Evolutionary conservation across 2,113 vertebrate species (phyloP), one percentile per base, ranked within the genome.

Genomic region (Neogobius melanostomus): DNA sequence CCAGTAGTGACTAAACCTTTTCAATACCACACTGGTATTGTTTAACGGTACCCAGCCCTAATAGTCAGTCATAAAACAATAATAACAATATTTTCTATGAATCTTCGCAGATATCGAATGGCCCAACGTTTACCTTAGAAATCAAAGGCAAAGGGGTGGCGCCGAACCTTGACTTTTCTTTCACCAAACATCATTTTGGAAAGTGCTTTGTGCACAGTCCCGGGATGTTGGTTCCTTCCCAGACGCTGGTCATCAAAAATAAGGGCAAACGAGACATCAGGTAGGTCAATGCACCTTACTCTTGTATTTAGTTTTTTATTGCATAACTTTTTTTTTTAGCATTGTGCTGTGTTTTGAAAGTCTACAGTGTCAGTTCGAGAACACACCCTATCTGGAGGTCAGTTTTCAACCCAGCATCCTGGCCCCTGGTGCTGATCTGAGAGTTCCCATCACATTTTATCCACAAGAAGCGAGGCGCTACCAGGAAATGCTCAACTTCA

Each of bases 181-280:
- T 93, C 81, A 93, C 89, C 68, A 94, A 85, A 73, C 82, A 94
- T 77, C 91, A 95, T 88, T 98, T 98, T 82, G 96, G 95, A 46
- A 87, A 83, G 74, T 92, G 92, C 72, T 95, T 96, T 65, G 84
- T 95, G 75, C 91, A 89, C 80, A 81, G 72, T 0, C 82, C 90
- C 0, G 95, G 94, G 28, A 94, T 95, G 94, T 71, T 66, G 4
- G 87, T 91, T 0, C 74, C 90, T 48, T 88, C 72, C 46, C 88
- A 93, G 64, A 92, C 48, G 3, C 87, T 96, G 4, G 0, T 89
- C 49, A 91, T 98, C 74, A 91, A 88, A 4, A 98, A 97, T 86
- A 94, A 84, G 72, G 91, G 91, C 6, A 81, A 91, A 68, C 92
- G 72, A 5, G 79, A 85, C 8, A 57, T 93, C 68, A 95, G 95